Base-by-base conservation (phyloP, 92 coral and sea anemone species). In the Blastomussa wellsi region DNA sequence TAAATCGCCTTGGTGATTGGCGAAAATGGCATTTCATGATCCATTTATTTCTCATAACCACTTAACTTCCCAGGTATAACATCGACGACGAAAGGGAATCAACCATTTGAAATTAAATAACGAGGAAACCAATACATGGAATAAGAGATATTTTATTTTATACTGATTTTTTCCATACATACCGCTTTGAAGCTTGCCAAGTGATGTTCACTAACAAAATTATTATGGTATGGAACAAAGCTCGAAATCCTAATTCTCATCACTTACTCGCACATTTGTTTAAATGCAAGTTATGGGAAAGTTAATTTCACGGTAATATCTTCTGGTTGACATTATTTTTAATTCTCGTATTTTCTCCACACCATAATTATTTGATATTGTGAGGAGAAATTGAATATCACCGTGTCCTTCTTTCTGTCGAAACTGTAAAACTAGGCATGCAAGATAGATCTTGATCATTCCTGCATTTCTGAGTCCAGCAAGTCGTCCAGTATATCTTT, bases 401-500 rank as follows among this genome's bases (percentile, higher is more conserved):
- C n/a, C n/a, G n/a, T n/a, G n/a, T n/a, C n/a, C n/a, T n/a, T 19
- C 11, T 48, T 38, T 78, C 53, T 78, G 44, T 31, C 1, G 17
- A 72, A 24, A 52, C 47, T 26, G 16, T 72, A 39, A 72, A 41
- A 26, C 35, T 37, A n/a, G n/a, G 20, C n/a, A 10, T 14, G 33
- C 11, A 3, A 39, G 20, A 60, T 6, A 10, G 20, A 2, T 60
- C 12, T n/a, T n/a, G n/a, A 24, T 82, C 72, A 82, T 29, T 82
- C 80, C 59, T 55, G 79, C 72, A 82, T 82, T 51, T 82, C 86
- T 37, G 79, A 8, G 79, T 82, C 97, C 71, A 93, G 66, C 4
- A 93, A 86, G 37, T 84, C 92, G 60, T 93, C 95, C 85, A 91
- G 77, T 17, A 93, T 70, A 53, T 90, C 95, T 79, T 93, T 87